Evolutionary conservation across 2,888 invertebrate species (phyloP), one percentile per base, ranked within the genome.

Genomic region (Lepeophtheirus nordmannii): DNA sequence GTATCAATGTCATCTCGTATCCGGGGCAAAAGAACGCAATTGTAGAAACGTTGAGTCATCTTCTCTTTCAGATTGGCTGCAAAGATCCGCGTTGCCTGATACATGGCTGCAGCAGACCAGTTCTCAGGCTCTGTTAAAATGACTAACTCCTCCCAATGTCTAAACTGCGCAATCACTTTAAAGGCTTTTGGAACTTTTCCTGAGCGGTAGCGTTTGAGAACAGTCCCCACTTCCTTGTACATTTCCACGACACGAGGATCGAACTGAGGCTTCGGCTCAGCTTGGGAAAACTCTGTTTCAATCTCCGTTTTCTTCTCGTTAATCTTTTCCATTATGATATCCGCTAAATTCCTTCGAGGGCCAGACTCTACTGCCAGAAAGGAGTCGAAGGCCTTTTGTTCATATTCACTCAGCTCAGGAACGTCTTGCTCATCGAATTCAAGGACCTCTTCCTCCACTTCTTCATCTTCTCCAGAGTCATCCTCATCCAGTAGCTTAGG

Each of bases 41-140:
- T 92, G 73, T 86, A 93, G 77, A 93, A 96, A 65, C 93, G 80
- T 74, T 97, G 96, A 0, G 94, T 93, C 91, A 94, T 92, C 73
- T 88, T 86, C 70, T 92, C 91, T 73, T 92, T 93, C 41, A 97
- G 79, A 75, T 94, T 94, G 0, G 97, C 94, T n/a, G 91, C 86
- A 76, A 98, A 99, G 72, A 97, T 88, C 73, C 96, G 80, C 0
- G 90, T 92, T 0, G 89, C 92, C 78, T 88, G 93, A 76, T 92
- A 96, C 87, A 98, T 89, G 0, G 96, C 89, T 58, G 97, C 96
- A 20, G 98, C 94, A 66, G 91, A 88, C 98, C 98, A 99, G 57
- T 82, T 83, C n/a, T 89, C 84, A 10, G 98, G 97, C 75, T 90
- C 79, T 30, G 88, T 89, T 37, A 89, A 80, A 71, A 85, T 85